Evolutionary conservation across 2,113 vertebrate genomes (phyloP).

Genomic region (Choloepus hoffmanni): DNA sequence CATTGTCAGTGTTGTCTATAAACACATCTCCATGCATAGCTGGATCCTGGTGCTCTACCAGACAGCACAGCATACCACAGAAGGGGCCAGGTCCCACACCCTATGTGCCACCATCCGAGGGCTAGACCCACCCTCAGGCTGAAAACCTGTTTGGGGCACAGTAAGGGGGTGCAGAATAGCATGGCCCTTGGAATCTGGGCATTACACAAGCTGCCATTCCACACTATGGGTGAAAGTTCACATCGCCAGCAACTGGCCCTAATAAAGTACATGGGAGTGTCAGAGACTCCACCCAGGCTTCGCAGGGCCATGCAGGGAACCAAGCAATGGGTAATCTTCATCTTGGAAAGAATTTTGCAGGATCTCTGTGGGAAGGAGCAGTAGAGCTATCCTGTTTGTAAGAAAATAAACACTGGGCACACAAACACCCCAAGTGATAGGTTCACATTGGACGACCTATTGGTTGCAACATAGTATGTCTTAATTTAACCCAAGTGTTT

Average conservation of each 20-base stretch:
- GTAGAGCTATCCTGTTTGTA: conserved; percentile 44
- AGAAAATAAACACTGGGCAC: conserved; percentile 23
- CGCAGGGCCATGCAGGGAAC: not conserved
- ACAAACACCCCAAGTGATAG: not conserved
- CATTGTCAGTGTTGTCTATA: not conserved
- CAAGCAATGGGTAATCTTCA: conserved; percentile 16
- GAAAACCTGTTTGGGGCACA: not conserved
- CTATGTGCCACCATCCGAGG: not conserved
- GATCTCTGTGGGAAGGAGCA: conserved; percentile 22
- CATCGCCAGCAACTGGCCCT: not conserved
- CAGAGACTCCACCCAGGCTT: not conserved
- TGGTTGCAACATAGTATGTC: not conserved
- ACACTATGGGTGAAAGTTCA: not conserved
- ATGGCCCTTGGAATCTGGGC: not conserved
- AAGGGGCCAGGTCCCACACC: not conserved
- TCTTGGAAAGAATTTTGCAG: not conserved
- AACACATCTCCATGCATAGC: not conserved
- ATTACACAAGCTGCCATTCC: not conserved
- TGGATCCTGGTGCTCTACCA: not conserved
- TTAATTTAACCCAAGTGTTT: not conserved
- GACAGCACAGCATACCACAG: rapidly evolving
- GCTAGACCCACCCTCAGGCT: not conserved
- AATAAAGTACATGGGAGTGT: not conserved
- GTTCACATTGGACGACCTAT: not conserved
- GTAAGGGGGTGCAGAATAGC: not conserved